These are phyloP conservation scores for Pluvialis apricaria DNA, from an alignment of 2,113 vertebrate genomes.

Conservation along the genomic window DNA sequence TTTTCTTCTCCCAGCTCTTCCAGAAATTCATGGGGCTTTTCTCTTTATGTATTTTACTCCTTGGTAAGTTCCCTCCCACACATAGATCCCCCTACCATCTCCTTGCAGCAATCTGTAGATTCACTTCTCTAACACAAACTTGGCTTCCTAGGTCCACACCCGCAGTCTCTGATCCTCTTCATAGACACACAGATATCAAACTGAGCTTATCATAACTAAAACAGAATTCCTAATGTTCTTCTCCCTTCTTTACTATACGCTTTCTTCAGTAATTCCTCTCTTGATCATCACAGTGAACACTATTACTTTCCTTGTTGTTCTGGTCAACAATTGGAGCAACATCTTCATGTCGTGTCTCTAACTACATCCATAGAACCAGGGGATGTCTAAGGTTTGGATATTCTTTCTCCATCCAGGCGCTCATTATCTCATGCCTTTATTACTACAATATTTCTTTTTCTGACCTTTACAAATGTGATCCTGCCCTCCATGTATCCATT, in stretches of 20 bases:
- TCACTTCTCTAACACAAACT: not conserved
- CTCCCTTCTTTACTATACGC: not conserved
- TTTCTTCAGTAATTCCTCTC: not conserved
- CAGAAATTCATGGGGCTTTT: not conserved
- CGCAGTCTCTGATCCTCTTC: not conserved
- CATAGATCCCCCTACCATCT: not conserved
- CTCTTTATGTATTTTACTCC: not conserved
- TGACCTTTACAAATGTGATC: conserved; percentile 54
- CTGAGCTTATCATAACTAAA: not conserved
- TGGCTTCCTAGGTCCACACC: not conserved
- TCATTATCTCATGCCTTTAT: not conserved
- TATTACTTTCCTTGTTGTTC: not conserved
- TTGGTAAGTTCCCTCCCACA: not conserved
- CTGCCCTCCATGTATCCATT: not conserved
- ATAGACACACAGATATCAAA: not conserved
- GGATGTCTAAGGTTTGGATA: not conserved
- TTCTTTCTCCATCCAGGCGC: not conserved
- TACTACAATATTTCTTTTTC: conserved; percentile 37
- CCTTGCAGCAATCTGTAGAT: not conserved
- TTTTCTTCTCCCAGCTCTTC: not conserved
- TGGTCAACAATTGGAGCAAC: not conserved
- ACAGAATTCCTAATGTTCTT: not conserved
- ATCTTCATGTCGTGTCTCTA: not conserved
- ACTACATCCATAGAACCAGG: not conserved
- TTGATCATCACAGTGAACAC: not conserved